A percentile compares a stretch with the other conserved stretches of the same genome.
phyloP scores from a whole-genome alignment of 1,140 invertebrate species.

The Aplysia californica region DNA sequence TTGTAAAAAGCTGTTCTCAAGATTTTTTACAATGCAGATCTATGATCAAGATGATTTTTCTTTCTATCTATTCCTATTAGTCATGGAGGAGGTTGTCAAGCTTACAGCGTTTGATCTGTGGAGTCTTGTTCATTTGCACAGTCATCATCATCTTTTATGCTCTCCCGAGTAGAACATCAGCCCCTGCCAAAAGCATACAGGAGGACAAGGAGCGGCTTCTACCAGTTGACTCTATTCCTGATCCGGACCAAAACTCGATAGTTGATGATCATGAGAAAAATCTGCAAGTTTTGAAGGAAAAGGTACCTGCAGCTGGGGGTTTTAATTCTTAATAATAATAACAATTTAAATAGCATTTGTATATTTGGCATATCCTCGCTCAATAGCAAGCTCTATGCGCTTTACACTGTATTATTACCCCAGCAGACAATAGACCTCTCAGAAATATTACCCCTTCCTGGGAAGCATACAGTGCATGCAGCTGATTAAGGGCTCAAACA shows the following conservation, averaged over 20 bases:
- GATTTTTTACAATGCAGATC: too few species aligned
- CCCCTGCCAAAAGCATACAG: too few species aligned
- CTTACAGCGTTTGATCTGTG: constrained; percentile 80
- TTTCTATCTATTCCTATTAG: constrained; percentile 69
- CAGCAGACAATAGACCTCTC: too few species aligned
- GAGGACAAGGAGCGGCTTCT: constrained; percentile 23
- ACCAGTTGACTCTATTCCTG: not conserved
- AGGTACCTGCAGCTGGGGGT: not conserved
- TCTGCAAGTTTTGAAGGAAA: constrained; percentile 9
- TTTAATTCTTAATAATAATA: not conserved
- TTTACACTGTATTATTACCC: too few species aligned
- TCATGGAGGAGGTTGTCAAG: constrained; percentile 87
- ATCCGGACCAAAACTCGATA: constrained; percentile 18
- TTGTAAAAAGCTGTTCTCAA: too few species aligned
- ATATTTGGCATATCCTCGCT: too few species aligned
- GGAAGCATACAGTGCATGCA: too few species aligned
- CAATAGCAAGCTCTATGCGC: too few species aligned
- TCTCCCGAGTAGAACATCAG: constrained; percentile 52
- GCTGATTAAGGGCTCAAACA: too few species aligned
- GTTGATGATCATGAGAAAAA: constrained; percentile 2
- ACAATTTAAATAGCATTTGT: too few species aligned
- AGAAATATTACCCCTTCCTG: too few species aligned
- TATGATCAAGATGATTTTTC: too few species aligned
- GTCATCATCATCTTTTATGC: constrained; percentile 73
- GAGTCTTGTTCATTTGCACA: constrained; percentile 71